Evolutionary conservation across 2,888 invertebrate genomes (phyloP), one percentile per base, ranked within the genome.

Genomic region (Scaptomyza reducta): DNA sequence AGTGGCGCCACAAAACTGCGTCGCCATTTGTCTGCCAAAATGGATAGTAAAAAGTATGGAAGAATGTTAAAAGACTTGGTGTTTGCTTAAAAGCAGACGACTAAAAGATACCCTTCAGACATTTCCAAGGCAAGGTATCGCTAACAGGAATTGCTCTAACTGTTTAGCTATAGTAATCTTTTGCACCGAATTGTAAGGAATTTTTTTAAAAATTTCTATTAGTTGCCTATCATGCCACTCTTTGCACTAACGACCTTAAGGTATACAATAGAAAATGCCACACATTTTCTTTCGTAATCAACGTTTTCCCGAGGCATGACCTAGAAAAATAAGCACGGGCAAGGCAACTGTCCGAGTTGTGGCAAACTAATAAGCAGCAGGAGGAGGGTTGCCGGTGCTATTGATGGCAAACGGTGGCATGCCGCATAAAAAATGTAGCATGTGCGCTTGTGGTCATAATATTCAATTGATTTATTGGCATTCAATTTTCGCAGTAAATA

Each of bases 21-120:
- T 72, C 83, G 83, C 85, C 83, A 84, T 84, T 87, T 87, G 71
- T 87, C 87, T 84, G 77, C 70, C 61, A 40, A 78, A 86, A 83
- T 72, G 53, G 66, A 25, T 61, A 58, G 56, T 58, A 53, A 70
- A 70, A 78, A 58, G 44, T 33, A 25, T 14, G 35, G 41, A 55
- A 46, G 41, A 44, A 49, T 44, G 41, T 44, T 18, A 22, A 11
- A 49, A 51, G 18, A 14, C 16, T 13, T 7, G 9, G 2, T 7
- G 10, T 11, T 14, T 18, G 1, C 3, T 5, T 10, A 10, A 18
- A 44, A 7, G 14, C 16, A 29, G 6, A 9, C 0, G 27, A 58
- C 44, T 13, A 9, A 1, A 4, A 25, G 29, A 62, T 67, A 40
- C 58, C 62, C 53, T 53, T 5, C 10, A 58, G 5, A 6, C 11